Evolutionary conservation across 2,113 vertebrate genomes (phyloP).

Genomic region (Cheirogaleus medius): DNA sequence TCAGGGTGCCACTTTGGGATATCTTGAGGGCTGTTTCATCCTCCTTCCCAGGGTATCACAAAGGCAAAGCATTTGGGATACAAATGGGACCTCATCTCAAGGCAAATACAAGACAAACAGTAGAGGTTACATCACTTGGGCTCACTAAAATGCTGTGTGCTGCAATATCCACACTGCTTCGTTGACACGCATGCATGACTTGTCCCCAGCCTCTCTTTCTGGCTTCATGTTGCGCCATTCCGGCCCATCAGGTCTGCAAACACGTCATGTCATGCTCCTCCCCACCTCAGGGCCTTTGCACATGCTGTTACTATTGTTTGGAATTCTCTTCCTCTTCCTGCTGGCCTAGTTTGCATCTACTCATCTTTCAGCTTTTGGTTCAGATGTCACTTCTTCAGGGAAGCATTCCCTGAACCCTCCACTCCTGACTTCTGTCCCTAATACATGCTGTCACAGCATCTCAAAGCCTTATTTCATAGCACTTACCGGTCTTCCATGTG

Average conservation of each 20-base stretch:
- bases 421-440: not conserved
- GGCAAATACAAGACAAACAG: not conserved
- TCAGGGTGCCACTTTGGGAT: not conserved
- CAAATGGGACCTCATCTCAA: not conserved
- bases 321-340: constrained; percentile 44
- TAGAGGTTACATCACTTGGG: not conserved
- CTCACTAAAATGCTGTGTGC: too few relatives aligned
- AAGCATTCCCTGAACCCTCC: not conserved
- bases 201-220: not conserved
- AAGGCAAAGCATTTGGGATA: not conserved
- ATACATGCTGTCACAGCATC: not conserved
- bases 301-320: not conserved
- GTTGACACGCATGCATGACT: not conserved
- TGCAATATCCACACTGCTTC: not conserved
- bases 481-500: not conserved
- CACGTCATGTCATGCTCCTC: not conserved
- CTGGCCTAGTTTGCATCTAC: not conserved
- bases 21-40: not conserved
- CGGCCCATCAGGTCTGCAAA: not conserved
- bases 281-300: constrained; percentile 40
- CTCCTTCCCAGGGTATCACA: not conserved
- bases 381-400: not conserved
- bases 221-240: constrained; percentile 27
- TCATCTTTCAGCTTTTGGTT: not conserved
- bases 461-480: not conserved